Evolutionary conservation across 2,888 invertebrate species (phyloP).

Genomic region (Andrena praecox): DNA sequence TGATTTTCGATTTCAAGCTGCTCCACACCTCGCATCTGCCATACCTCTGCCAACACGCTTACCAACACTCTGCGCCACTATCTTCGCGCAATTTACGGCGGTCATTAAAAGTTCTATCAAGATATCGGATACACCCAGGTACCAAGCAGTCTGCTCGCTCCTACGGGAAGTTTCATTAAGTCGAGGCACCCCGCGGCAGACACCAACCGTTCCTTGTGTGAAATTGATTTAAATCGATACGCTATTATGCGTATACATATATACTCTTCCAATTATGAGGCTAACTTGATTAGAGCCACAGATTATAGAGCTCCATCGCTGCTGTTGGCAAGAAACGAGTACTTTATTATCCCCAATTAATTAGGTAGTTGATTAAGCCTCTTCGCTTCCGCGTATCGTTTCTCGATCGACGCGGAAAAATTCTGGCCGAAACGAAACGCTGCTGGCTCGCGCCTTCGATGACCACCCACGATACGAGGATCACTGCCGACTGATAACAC

Average conservation of each 20-base stretch:
- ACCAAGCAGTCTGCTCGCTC: not conserved
- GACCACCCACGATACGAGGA: constrained; percentile 60
- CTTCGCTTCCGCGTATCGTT: constrained; percentile 9
- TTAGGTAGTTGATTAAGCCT: not conserved
- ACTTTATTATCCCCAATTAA: constrained; percentile 30
- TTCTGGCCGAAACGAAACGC: constrained; percentile 10
- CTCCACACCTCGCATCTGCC: constrained; percentile 61
- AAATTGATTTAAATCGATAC: constrained; percentile 35
- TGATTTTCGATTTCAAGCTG: constrained; percentile 57
- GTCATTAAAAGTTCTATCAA: not conserved
- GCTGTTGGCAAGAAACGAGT: not conserved
- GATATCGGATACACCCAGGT: not conserved
- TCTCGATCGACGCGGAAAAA: constrained; percentile 11
- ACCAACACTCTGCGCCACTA: not conserved
- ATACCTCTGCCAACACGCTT: constrained; percentile 1
- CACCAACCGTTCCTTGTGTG: not conserved
- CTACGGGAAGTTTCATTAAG: constrained; percentile 17
- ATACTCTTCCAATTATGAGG: constrained; percentile 8
- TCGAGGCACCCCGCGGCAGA: not conserved
- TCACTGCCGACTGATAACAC: constrained; percentile 66
- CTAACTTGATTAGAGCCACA: constrained; percentile 8
- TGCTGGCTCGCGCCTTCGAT: constrained; percentile 44
- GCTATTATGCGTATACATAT: not conserved
- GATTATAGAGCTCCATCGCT: not conserved
- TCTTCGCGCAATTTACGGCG: constrained; percentile 3